Evolutionary conservation across 2,888 invertebrate genomes (phyloP).

Genomic region (Yponomeuta evonymella): DNA sequence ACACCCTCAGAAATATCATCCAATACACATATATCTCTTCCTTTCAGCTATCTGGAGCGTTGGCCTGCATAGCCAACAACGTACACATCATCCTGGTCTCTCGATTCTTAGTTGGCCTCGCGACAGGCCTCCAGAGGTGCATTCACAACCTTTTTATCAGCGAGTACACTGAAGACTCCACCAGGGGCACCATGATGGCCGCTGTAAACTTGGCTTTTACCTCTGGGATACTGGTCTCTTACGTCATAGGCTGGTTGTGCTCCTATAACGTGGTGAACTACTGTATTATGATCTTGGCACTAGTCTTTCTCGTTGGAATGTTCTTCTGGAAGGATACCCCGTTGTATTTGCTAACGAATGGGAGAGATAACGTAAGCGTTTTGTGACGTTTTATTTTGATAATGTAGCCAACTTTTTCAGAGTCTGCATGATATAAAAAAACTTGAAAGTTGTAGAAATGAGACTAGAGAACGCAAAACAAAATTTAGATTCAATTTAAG

Average conservation of each 20-base stretch:
- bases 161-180: not conserved
- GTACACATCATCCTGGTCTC: not conserved
- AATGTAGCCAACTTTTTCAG: no score
- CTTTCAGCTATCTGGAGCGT: conserved; percentile 5
- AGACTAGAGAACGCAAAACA: no score
- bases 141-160: not conserved
- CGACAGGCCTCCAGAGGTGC: not conserved
- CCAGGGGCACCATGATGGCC: conserved; percentile 4
- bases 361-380: not conserved
- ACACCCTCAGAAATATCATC: no score
- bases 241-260: conserved; percentile 13
- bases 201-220: not conserved
- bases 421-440: no score
- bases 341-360: not conserved
- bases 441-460: no score
- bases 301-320: not conserved
- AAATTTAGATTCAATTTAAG: no score
- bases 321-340: conserved; percentile 11
- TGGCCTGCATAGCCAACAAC: not conserved
- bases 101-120: not conserved
- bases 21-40: no score
- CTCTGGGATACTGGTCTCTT: conserved; percentile 3
- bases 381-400: not conserved
- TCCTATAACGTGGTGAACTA: conserved; percentile 12
- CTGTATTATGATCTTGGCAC: not conserved